phyloP scores from a whole-genome alignment of 2,797 vertebrate genomes.

The Myotis pilosus region DNA sequence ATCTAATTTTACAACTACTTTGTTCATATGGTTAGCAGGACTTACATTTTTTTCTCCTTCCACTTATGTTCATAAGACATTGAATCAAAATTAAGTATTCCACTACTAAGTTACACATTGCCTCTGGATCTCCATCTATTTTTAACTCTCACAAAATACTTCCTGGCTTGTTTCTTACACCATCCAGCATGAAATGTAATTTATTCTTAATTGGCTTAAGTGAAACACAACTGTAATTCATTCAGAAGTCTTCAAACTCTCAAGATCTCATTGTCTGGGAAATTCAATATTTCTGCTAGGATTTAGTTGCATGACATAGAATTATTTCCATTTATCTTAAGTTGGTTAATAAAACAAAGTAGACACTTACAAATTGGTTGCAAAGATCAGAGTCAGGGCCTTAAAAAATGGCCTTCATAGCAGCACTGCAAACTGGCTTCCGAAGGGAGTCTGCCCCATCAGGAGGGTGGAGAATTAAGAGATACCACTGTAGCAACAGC shows the following conservation, averaged over 20 bases:
- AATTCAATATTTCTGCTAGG: neutral
- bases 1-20: neutral
- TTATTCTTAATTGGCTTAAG: constrained; percentile 20
- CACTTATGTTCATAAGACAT: neutral
- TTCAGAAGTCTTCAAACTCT: neutral
- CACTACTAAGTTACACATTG: neutral
- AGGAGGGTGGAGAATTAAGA: neutral
- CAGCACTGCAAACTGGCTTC: neutral
- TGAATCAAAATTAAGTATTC: neutral
- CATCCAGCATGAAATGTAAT: neutral
- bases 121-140: neutral
- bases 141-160: neutral
- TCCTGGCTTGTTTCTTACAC: neutral
- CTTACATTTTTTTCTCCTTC: neutral
- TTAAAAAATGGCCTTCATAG: neutral
- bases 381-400: neutral
- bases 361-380: neutral
- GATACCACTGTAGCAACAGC: neutral
- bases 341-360: neutral
- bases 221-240: constrained; percentile 2
- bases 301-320: neutral
- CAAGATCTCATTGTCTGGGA: neutral
- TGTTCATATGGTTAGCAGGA: neutral
- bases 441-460: neutral
- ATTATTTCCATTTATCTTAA: neutral